A percentile compares a stretch with the other conserved stretches of the same genome.
Conservation (phyloP, 2,797 vertebrate genomes). For the Muscicapa comitata region DNA sequence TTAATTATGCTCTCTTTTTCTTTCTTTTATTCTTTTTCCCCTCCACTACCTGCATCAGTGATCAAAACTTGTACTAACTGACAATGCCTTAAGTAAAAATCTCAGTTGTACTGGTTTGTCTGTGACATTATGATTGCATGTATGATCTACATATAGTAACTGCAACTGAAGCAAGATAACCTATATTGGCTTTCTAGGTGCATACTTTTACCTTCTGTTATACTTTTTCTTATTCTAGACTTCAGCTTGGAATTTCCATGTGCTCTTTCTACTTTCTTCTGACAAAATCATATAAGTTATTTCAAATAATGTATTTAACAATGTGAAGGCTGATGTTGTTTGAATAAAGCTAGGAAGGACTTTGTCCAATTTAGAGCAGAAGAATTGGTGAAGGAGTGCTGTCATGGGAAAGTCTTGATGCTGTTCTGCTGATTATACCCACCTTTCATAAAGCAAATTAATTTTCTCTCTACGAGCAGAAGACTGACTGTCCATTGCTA, state of each 20-base stretch:
- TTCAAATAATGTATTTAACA: neutral
- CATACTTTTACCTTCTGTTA: neutral
- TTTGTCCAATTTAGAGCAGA: neutral
- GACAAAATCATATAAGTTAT: neutral
- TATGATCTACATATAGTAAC: neutral
- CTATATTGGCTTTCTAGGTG: neutral
- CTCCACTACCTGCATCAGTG: neutral
- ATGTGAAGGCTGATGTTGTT: neutral
- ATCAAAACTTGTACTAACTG: neutral
- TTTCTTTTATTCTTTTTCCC: neutral
- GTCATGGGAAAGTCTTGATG: neutral
- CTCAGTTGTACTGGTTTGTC: neutral
- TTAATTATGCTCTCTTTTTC: neutral
- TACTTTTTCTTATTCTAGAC: neutral
- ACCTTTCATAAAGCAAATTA: neutral
- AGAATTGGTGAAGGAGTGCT: neutral
- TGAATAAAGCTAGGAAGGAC: neutral
- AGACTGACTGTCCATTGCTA: neutral
- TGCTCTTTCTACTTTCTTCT: neutral
- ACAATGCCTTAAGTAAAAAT: neutral
- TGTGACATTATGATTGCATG: neutral
- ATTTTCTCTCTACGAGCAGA: neutral
- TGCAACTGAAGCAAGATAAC: neutral
- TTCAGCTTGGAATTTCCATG: neutral
- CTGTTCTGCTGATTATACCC: neutral